phyloP scores from a whole-genome alignment of 2,113 vertebrate genomes.

The Melanerpes aurifrons region DNA sequence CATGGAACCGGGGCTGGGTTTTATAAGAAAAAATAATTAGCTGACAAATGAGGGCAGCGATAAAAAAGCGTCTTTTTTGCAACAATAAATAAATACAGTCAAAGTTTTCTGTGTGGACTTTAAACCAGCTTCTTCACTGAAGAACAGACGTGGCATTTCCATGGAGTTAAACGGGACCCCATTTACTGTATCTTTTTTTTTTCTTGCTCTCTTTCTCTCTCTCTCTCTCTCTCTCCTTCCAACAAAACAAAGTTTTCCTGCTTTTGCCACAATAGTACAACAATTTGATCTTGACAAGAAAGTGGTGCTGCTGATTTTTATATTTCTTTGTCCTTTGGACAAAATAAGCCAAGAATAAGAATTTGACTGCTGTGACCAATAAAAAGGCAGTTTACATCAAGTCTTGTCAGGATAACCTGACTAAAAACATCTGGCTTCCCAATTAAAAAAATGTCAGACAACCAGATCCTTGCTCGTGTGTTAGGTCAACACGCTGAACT shows the following conservation, averaged over 20 bases:
- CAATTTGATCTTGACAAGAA: conserved; percentile 83
- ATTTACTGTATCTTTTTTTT: conserved; percentile 80
- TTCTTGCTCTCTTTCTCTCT: conserved; percentile 73
- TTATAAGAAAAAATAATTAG: conserved; percentile 88
- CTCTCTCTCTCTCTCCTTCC: conserved; percentile 75
- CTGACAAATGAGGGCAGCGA: conserved; percentile 88
- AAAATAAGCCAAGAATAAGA: conserved; percentile 84
- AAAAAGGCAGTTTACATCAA: conserved; percentile 81
- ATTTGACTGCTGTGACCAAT: conserved; percentile 80
- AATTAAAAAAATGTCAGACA: conserved; percentile 84
- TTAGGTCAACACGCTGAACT: conserved; percentile 83
- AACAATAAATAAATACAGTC: conserved; percentile 90
- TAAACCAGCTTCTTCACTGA: conserved; percentile 90
- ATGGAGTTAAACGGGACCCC: conserved; percentile 82
- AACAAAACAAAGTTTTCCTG: conserved; percentile 80
- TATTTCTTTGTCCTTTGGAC: conserved; percentile 86
- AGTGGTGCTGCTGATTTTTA: conserved; percentile 82
- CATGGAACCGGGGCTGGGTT: conserved; percentile 80
- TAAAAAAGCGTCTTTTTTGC: conserved; percentile 90
- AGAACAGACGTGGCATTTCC: conserved; percentile 87
- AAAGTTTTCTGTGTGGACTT: conserved; percentile 85
- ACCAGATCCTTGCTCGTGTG: conserved; percentile 83
- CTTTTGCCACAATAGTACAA: conserved; percentile 83
- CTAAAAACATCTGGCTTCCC: conserved; percentile 82
- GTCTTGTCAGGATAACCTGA: conserved; percentile 81